Evolutionary conservation across 1,140 invertebrate species (phyloP).

Genomic region (Camponotus vicinus): DNA sequence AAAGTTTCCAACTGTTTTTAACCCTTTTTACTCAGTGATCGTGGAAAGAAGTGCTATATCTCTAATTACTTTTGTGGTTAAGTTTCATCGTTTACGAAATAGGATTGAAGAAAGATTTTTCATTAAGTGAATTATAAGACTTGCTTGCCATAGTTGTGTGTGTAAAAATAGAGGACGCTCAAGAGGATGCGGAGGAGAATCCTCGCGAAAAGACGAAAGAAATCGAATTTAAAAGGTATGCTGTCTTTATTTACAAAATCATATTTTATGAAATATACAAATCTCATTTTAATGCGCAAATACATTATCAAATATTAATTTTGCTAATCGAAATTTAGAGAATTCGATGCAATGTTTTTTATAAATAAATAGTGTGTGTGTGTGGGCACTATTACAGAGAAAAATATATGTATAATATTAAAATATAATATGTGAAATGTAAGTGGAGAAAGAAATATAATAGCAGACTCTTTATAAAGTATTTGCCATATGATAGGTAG

Average conservation of each 20-base stretch:
- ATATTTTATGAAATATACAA: neutral
- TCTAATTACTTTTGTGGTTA: too few species aligned
- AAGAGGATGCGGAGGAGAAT: too few species aligned
- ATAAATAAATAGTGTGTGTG: neutral
- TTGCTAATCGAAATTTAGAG: neutral
- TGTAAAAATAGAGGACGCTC: too few species aligned
- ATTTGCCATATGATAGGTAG: neutral
- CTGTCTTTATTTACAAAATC: neutral
- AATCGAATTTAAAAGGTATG: neutral
- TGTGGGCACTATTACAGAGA: neutral
- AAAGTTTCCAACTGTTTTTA: too few species aligned
- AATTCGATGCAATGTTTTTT: neutral
- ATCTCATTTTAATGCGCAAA: neutral
- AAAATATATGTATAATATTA: neutral
- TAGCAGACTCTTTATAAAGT: neutral
- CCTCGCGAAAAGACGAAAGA: neutral
- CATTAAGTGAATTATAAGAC: too few species aligned
- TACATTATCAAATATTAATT: neutral
- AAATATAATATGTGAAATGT: neutral
- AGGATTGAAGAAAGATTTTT: too few species aligned
- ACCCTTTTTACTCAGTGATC: too few species aligned
- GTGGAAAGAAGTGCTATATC: too few species aligned
- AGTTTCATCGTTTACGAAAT: too few species aligned
- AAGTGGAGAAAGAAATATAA: neutral
- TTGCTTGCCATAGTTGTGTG: too few species aligned